Base-by-base conservation (phyloP, 2,888 invertebrate species). In the Trilocha varians region DNA sequence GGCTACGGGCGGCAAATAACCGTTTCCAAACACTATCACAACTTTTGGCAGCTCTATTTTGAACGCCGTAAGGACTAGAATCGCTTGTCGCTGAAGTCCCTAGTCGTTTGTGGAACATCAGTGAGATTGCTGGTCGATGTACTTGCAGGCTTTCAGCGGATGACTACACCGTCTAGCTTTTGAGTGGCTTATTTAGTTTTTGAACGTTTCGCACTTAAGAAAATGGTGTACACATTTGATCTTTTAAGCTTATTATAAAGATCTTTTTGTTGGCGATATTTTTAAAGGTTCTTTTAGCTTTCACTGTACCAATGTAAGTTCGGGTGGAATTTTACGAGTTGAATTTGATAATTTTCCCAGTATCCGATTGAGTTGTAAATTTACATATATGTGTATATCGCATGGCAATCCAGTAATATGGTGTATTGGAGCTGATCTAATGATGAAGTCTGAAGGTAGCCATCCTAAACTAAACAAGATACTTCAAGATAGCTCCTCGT, bases 81-180 rank as follows among this genome's bases (percentile, higher is more conserved):
- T 62, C 39, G 50, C 25, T 9, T 6, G 6, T 25, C 11, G 8
- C 34, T 34, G 25, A 9, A 5, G 8, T 16, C 11, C 39, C 43
- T 13, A 46, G 40, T 36, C 14, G 38, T 38, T 36, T 36, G 16
- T 32, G 32, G 46, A 42, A 47, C 42, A 34, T 41, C 39, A 37
- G 42, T 46, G 47, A 57, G 60, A 64, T 67, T 62, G 63, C 49
- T 52, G 51, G 50, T 54, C 43, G 46, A 42, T 50, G 50, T 53
- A 46, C 48, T 45, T 48, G 52, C 53, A 53, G 54, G 50, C 56
- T 53, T 53, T 50, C 55, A 43, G 55, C 54, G 59, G 64, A 62
- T 59, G 57, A 52, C 49, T 46, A 51, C 49, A 50, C 56, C 53
- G 52, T 64, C 62, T 67, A 63, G 65, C 57, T 65, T 69, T 65